Evolutionary conservation across 2,113 vertebrate species (phyloP).

Genomic region (Gobius niger): DNA sequence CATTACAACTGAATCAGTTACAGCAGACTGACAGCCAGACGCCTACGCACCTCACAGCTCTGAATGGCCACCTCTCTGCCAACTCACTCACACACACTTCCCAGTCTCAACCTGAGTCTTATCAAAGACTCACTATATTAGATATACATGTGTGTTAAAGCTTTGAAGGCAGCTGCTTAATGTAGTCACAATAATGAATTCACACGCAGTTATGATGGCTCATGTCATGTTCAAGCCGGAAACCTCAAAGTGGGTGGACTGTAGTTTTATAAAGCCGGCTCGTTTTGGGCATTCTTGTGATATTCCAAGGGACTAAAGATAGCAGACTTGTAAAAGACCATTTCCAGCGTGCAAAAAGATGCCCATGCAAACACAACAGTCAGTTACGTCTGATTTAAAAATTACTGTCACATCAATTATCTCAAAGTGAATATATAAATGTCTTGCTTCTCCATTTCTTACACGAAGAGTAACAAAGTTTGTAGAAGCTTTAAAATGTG

Average conservation of each 20-base stretch:
- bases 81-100: constrained; percentile 20
- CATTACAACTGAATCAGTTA: constrained; percentile 54
- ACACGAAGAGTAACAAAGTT: no score
- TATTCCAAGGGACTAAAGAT: constrained; percentile 70
- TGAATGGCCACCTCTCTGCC: constrained; percentile 24
- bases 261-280: constrained; percentile 65
- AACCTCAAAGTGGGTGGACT: constrained; percentile 69
- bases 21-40: constrained; percentile 64
- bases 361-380: not conserved
- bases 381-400: constrained; percentile 25
- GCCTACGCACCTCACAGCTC: constrained; percentile 46
- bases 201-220: constrained; percentile 66
- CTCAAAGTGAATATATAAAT: no score
- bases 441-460: no score
- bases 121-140: not conserved
- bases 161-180: constrained; percentile 62
- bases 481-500: not conserved
- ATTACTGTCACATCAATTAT: no score
- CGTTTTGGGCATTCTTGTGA: constrained; percentile 58
- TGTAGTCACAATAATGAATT: constrained; percentile 70
- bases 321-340: constrained; percentile 54
- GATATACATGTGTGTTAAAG: constrained; percentile 18
- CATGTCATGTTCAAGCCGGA: constrained; percentile 57
- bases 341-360: constrained; percentile 27
- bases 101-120: constrained; percentile 3